Conservation (phyloP, 2,797 vertebrate species). For the Bryconaethiops microstoma region DNA sequence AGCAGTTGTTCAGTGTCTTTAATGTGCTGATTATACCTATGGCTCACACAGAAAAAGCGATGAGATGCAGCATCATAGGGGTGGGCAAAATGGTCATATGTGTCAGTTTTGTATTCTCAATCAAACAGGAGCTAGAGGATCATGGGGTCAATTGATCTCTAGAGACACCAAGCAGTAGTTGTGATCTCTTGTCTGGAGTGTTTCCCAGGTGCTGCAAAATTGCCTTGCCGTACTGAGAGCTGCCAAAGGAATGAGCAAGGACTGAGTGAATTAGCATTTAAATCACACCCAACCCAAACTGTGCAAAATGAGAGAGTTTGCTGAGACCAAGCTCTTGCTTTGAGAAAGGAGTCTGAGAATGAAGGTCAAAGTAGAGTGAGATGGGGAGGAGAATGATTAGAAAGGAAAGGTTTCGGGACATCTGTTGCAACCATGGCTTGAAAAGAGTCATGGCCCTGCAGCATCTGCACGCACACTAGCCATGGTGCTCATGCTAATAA, state of each 20-base stretch:
- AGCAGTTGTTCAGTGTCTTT: too few relatives aligned
- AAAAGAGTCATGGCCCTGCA: neutral
- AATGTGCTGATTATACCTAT: too few relatives aligned
- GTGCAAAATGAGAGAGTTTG: slow-evolving; percentile 56
- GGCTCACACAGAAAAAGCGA: too few relatives aligned
- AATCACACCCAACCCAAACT: slow-evolving; percentile 53
- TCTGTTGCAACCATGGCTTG: neutral
- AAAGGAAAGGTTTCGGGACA: neutral
- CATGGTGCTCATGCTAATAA: neutral
- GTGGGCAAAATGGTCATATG: too few relatives aligned
- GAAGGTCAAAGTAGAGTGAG: slow-evolving; percentile 30
- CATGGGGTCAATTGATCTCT: neutral
- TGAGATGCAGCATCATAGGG: too few relatives aligned
- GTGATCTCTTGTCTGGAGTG: slow-evolving; percentile 40
- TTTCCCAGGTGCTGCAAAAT: slow-evolving; percentile 5
- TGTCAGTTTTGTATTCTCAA: neutral
- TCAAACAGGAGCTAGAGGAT: neutral
- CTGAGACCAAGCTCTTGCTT: slow-evolving; percentile 27
- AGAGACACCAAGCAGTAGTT: slow-evolving; percentile 11
- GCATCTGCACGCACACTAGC: neutral
- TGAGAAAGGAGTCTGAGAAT: slow-evolving; percentile 6
- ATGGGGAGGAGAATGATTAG: neutral
- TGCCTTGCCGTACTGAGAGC: slow-evolving; percentile 31
- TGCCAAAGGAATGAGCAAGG: slow-evolving; percentile 20
- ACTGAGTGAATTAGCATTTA: slow-evolving; percentile 61